These are phyloP conservation scores for Podocnemis expansa DNA, from an alignment of 2,113 vertebrate genomes.

Conservation along the genomic window DNA sequence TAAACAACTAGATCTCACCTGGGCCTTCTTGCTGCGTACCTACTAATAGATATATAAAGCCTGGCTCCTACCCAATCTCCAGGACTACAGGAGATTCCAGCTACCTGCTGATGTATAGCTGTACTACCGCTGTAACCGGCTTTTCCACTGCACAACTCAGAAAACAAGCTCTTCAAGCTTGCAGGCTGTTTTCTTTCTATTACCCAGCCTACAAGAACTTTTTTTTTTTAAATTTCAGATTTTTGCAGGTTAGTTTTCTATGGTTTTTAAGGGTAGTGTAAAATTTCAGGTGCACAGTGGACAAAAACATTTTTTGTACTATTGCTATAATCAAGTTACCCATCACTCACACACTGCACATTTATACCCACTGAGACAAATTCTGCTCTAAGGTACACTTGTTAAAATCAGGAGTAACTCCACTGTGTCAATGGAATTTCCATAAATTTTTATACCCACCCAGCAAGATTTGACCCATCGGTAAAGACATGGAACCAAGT, in stretches of 20 bases:
- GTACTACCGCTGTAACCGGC: not conserved
- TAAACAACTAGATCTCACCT: not conserved
- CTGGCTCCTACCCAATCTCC: not conserved
- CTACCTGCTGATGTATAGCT: not conserved
- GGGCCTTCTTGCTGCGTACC: not conserved
- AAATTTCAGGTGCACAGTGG: not conserved
- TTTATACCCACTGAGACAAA: not conserved
- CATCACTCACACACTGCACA: not conserved
- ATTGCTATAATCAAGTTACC: not conserved
- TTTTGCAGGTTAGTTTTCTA: not conserved
- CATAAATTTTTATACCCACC: not conserved
- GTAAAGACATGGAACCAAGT: not conserved
- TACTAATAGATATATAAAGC: not conserved
- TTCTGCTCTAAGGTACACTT: not conserved
- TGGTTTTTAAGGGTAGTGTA: not conserved
- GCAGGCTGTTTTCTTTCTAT: not conserved
- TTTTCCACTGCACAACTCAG: not conserved
- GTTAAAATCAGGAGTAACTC: not conserved
- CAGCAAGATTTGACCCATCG: not conserved
- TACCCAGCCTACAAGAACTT: not conserved
- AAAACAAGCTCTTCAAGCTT: not conserved
- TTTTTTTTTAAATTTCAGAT: not conserved
- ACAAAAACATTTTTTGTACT: not conserved
- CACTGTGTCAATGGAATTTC: not conserved
- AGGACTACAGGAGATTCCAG: not conserved